Evolutionary conservation across 1,140 invertebrate species (phyloP).

Genomic region (Diploscapter pachys): DNA sequence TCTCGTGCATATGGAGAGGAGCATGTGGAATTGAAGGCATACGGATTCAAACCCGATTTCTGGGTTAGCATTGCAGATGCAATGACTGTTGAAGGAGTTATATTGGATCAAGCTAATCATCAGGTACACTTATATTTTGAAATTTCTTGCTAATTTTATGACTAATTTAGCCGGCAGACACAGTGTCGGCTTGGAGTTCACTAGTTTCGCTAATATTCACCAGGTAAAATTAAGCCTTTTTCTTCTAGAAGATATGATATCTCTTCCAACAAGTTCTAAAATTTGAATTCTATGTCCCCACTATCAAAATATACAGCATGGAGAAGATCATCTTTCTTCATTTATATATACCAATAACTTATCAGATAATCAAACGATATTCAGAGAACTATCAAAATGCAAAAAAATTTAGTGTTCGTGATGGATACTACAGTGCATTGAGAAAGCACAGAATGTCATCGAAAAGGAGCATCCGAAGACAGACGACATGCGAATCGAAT

Average conservation of each 20-base stretch:
- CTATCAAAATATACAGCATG: no score
- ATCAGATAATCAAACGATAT: no score
- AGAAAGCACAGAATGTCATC: conserved; percentile 48
- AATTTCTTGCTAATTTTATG: no score
- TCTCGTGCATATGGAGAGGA: conserved; percentile 49
- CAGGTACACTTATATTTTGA: conserved; percentile 24
- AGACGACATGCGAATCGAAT: conserved; percentile 34
- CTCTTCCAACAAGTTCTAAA: no score
- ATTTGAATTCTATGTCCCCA: no score
- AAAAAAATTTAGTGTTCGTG: conserved; percentile 37
- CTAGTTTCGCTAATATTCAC: conserved; percentile 51
- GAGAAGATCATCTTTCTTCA: no score
- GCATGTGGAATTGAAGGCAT: conserved; percentile 50
- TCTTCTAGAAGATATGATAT: no score
- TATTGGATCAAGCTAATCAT: conserved; percentile 52
- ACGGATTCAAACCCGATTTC: conserved; percentile 55
- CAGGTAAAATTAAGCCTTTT: no score
- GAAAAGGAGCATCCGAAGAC: conserved; percentile 36
- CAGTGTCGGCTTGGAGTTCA: conserved; percentile 52
- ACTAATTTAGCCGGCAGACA: conserved; percentile 48
- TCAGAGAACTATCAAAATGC: no score
- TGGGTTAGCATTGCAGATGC: conserved; percentile 54
- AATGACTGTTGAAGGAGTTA: conserved; percentile 52
- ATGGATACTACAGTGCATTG: conserved; percentile 52
- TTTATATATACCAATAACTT: no score